A percentile compares a stretch with the other conserved stretches of the same genome.
Conservation (phyloP, 2,113 vertebrate genomes). For the Strigops habroptila region DNA sequence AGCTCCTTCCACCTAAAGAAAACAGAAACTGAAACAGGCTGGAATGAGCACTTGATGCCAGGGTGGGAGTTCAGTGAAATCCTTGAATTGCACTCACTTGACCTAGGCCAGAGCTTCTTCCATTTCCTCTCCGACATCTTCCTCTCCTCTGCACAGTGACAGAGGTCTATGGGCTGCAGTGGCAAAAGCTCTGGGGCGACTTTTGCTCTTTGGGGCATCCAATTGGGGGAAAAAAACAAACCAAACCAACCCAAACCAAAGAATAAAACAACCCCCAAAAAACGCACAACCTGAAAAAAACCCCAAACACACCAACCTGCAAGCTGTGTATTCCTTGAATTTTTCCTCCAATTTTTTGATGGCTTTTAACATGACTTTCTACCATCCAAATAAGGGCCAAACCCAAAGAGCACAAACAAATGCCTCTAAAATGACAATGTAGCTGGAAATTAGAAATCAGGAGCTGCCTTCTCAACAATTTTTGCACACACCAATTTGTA, state of each 20-base stretch:
- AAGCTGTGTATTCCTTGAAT: not conserved
- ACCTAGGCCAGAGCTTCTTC: not conserved
- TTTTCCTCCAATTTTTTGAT: not conserved
- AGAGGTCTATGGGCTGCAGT: not conserved
- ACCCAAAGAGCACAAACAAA: not conserved
- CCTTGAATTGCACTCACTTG: not conserved
- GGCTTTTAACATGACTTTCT: not conserved
- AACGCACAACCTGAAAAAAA: not conserved
- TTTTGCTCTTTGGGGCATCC: not conserved
- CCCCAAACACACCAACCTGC: not conserved
- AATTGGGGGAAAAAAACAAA: rapidly evolving
- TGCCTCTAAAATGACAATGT: not conserved
- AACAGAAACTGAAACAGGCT: slow-evolving; percentile 23
- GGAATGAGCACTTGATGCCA: not conserved
- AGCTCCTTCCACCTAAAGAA: slow-evolving; percentile 4
- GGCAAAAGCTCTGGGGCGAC: not conserved
- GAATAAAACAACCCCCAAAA: rapidly evolving
- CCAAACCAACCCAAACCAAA: no score
- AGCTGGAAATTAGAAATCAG: not conserved
- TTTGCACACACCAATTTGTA: not conserved
- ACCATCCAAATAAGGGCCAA: not conserved
- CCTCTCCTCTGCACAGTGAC: not conserved
- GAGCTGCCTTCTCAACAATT: not conserved
- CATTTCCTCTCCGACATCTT: not conserved
- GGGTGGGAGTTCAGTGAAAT: not conserved